Conservation (phyloP, 2,888 invertebrate genomes). For the Dicycla oo region DNA sequence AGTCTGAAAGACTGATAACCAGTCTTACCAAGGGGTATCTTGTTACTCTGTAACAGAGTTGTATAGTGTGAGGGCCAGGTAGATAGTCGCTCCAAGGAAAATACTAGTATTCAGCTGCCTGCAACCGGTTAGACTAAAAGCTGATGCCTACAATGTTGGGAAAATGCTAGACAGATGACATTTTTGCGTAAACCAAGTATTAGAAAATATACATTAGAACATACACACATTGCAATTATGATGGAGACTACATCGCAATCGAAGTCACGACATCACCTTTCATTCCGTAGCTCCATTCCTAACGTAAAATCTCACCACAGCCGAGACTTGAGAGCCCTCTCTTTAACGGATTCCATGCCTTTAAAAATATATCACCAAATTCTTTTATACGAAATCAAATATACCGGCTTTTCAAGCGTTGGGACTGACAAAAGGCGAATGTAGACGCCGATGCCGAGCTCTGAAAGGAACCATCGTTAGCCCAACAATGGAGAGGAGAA, state of each 20-base stretch:
- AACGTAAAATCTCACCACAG: constrained; percentile 30
- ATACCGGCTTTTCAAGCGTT: constrained; percentile 51
- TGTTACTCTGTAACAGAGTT: neutral
- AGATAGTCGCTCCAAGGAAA: too few relatives aligned
- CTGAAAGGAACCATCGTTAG: constrained; percentile 61
- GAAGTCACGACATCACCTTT: constrained; percentile 30
- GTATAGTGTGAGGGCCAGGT: too few relatives aligned
- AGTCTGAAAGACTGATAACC: neutral
- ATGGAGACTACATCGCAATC: constrained; percentile 20
- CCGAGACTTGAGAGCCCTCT: constrained; percentile 36
- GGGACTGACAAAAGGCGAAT: constrained; percentile 56
- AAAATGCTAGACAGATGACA: neutral
- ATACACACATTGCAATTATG: too few relatives aligned
- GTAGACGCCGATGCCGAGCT: constrained; percentile 42
- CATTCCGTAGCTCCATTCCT: constrained; percentile 31
- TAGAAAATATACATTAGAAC: too few relatives aligned
- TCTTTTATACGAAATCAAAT: constrained; percentile 62
- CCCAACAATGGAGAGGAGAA: constrained; percentile 52
- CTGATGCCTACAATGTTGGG: neutral
- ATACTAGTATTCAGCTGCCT: neutral
- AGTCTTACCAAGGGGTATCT: neutral
- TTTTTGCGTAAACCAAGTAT: neutral
- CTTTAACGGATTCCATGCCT: constrained; percentile 36
- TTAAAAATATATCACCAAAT: constrained; percentile 61
- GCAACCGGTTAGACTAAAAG: neutral